Evolutionary conservation across 2,888 invertebrate species (phyloP).

Genomic region (Anthoptus insignis): DNA sequence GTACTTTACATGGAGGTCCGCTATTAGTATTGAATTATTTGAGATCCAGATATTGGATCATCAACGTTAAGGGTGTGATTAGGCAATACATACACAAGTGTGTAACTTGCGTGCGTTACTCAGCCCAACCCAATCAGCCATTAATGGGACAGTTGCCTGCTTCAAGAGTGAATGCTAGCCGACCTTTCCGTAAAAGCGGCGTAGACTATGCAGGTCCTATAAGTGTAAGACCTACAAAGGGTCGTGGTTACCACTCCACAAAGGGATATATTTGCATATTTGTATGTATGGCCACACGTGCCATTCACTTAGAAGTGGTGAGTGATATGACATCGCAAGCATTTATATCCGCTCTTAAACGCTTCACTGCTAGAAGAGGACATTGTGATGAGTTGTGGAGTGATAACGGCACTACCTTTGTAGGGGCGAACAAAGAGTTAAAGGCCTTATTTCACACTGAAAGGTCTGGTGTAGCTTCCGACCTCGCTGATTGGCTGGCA

Average conservation of each 20-base stretch:
- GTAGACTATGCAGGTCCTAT: constrained; percentile 16
- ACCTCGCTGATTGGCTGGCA: constrained; percentile 27
- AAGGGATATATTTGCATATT: constrained; percentile 27
- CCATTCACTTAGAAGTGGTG: constrained; percentile 32
- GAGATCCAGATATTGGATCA: constrained; percentile 5
- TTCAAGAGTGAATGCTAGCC: neutral
- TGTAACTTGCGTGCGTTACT: neutral
- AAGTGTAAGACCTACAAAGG: neutral
- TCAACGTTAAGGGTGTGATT: neutral
- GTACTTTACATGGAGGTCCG: constrained; percentile 3
- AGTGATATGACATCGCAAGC: constrained; percentile 23
- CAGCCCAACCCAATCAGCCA: neutral
- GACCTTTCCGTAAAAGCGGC: neutral
- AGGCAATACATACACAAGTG: neutral
- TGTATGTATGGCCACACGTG: constrained; percentile 41
- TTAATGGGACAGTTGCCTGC: constrained; percentile 12
- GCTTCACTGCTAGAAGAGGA: constrained; percentile 44
- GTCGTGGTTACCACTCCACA: neutral
- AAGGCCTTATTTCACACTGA: constrained; percentile 2
- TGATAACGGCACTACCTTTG: constrained; percentile 47
- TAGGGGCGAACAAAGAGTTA: constrained; percentile 35
- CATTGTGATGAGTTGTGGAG: constrained; percentile 41
- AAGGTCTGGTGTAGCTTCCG: neutral
- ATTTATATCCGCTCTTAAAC: constrained; percentile 41
- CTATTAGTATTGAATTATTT: constrained; percentile 9